Base-by-base conservation (phyloP, 2,888 invertebrate species). In the Agriopis leucophaearia region DNA sequence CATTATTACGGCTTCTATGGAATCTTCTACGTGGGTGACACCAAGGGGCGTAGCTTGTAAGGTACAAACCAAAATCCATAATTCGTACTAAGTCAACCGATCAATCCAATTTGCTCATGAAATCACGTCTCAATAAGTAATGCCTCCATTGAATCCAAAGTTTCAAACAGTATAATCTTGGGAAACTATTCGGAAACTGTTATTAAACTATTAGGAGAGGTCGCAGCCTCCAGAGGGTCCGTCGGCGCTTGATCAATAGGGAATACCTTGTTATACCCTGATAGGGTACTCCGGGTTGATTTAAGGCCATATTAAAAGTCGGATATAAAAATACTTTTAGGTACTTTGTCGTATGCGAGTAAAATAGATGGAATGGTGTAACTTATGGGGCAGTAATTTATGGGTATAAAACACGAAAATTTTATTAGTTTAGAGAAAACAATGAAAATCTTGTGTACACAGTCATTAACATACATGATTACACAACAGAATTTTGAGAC, bases 181-280 rank as follows among this genome's bases (percentile, higher is more conserved):
- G 16, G 12, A 38, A 65, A 65, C 52, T 65, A 60, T 65, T 65
- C 47, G 38, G 52, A 9, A 60, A 59, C 59, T 60, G 65, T 65
- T 65, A 60, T 65, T 65, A 65, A 65, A 65, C 65, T 65, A 65
- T 65, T 65, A 65, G 54, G 35, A 15, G 57, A 60, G 40, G 65
- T 54, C 58, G 40, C 27, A 44, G 12, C 59, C 57, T 27, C 44
- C n/a, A 47, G 9, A 18, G 45, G 44, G 38, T 13, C 50, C 42
- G 48, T n/a, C 54, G 16, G 36, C 35, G 44, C 35, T 47, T 57
- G 56, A 57, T 64, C 63, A 50, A 57, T 57, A 44, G 55, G 50
- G 27, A 18, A 35, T 51, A 51, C 12, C 40, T 60, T 27, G 13
- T 36, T 47, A 47, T 50, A 35, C 51, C 4, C n/a, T 16, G 15